Base-by-base conservation (phyloP, 1,140 invertebrate species). In the Leptonema lineaticorne region DNA sequence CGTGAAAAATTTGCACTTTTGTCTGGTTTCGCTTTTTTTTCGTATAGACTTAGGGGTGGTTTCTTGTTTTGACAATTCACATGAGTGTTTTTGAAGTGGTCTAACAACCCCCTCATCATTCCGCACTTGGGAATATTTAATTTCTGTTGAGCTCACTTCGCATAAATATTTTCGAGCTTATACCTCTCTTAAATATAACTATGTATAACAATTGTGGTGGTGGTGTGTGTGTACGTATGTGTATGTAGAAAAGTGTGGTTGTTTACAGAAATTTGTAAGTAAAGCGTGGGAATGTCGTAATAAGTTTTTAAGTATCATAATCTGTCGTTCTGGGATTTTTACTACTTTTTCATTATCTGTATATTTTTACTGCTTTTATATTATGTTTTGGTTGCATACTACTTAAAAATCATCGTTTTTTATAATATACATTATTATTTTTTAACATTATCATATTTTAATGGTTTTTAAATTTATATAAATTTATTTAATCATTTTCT, bases 231-330 rank as follows among this genome's bases (percentile, higher is more conserved):
- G 24, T 53, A 41, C 20, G 22, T 14, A 26, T 14, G 14, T 26
- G 50, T 22, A 53, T 2, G 9, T 14, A 53, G 27, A 53, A 53
- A 53, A 26, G 22, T 53, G 27, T 16, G 16, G 24, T 59, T 59
- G 33, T 59, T 59, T 59, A 59, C 24, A 59, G 16, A 22, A 53
- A 59, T 30, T 53, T 26, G 22, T 53, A 62, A 24, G 33, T 62
- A 62, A 62, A 62, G 30, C 59, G 59, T 62, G 59, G 59, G 59
- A 62, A 62, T 18, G 16, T 24, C 14, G 59, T 62, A 62, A 62
- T n/a, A 24, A 62, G 50, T 26, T 24, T 50, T 53, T 53, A 53
- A 53, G 50, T 53, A 26, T 24, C 50, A n/a, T 45, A n/a, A n/a
- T n/a, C n/a, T n/a, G n/a, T n/a, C n/a, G n/a, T n/a, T n/a, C n/a